Evolutionary conservation across 1,140 invertebrate genomes (phyloP).

Genomic region (Aphelenchoides fujianensis): DNA sequence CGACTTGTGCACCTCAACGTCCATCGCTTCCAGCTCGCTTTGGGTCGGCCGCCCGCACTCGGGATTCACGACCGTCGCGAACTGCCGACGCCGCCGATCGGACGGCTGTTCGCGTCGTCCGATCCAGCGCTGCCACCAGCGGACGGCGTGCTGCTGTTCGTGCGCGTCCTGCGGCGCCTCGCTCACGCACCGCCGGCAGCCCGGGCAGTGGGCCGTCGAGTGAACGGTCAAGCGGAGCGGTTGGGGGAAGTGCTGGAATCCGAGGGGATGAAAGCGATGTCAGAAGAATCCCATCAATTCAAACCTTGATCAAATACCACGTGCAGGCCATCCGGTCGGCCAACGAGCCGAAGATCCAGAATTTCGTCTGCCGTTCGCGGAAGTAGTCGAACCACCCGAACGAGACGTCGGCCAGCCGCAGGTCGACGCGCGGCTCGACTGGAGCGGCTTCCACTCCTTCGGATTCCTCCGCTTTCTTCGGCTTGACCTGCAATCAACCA

Average conservation of each 20-base stretch:
- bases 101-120: slow-evolving; percentile 16
- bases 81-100: neutral
- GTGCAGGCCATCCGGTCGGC: slow-evolving; percentile 9
- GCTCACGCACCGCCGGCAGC: slow-evolving; percentile 13
- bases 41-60: neutral
- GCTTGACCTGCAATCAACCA: neutral
- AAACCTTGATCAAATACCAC: slow-evolving; percentile 18
- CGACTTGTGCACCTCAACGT: neutral
- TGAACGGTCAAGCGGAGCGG: neutral
- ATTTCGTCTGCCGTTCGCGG: neutral
- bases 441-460: too few relatives aligned
- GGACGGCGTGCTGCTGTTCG: neutral
- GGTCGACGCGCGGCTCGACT: too few relatives aligned
- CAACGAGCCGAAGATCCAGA: slow-evolving; percentile 10
- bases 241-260: slow-evolving; percentile 12
- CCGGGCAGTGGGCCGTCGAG: neutral
- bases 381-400: slow-evolving; percentile 16
- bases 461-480: too few relatives aligned
- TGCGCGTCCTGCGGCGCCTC: neutral
- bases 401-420: neutral
- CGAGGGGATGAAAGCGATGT: slow-evolving; percentile 4
- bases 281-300: too few relatives aligned
- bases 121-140: slow-evolving; percentile 19
- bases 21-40: neutral
- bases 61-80: neutral